Conservation (phyloP, 1,140 invertebrate species). For the Adelges cooleyi region DNA sequence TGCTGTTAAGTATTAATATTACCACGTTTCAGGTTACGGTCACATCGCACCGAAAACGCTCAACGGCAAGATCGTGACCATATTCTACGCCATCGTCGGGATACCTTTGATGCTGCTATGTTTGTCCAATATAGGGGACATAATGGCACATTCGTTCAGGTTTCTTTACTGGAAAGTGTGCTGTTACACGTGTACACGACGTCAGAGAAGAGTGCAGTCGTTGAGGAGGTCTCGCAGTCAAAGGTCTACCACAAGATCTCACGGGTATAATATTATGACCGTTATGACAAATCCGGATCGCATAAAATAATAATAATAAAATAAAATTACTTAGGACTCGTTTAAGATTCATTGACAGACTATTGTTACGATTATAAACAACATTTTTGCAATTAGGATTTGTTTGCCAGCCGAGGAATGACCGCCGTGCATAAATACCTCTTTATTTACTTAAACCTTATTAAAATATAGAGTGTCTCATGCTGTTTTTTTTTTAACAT, state of each 20-base stretch:
- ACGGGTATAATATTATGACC: slow-evolving; percentile 32
- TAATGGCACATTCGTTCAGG: slow-evolving; percentile 87
- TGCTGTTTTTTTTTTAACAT: too few relatives aligned
- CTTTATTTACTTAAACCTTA: too few relatives aligned
- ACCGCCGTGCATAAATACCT: too few relatives aligned
- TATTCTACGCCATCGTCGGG: slow-evolving; percentile 89
- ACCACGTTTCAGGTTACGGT: slow-evolving; percentile 75
- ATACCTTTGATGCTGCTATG: slow-evolving; percentile 90
- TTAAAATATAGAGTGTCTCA: too few relatives aligned
- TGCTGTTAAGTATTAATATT: too few relatives aligned
- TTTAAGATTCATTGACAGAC: too few relatives aligned
- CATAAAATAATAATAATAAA: too few relatives aligned
- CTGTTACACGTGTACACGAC: slow-evolving; percentile 74
- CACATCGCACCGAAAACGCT: slow-evolving; percentile 88
- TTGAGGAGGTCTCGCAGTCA: slow-evolving; percentile 33
- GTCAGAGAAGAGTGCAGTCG: slow-evolving; percentile 45
- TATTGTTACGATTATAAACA: too few relatives aligned
- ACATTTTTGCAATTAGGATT: too few relatives aligned
- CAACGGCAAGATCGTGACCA: slow-evolving; percentile 84
- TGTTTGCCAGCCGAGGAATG: too few relatives aligned
- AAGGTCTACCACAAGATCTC: slow-evolving; percentile 30
- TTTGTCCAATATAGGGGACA: slow-evolving; percentile 89
- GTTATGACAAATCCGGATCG: not conserved
- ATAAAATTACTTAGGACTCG: too few relatives aligned
- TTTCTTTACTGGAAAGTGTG: slow-evolving; percentile 83